phyloP scores from a whole-genome alignment of 53 echinoderm and acorn worm species.

The Henricia sp. region DNA sequence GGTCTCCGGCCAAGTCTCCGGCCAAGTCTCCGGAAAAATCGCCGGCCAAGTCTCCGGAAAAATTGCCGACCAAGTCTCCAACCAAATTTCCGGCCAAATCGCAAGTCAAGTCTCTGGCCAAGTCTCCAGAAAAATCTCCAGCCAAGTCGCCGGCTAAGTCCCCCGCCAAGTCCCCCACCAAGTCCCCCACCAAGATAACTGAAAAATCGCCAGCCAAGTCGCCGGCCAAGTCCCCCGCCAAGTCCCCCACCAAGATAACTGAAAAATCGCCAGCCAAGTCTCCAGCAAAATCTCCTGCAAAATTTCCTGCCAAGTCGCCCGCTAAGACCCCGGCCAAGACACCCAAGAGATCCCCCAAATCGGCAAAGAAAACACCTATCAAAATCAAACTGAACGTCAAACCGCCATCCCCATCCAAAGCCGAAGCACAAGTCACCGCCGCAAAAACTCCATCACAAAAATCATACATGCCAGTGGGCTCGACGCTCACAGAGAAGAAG shows the following conservation, averaged over 20 bases:
- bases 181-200: constrained; percentile 25
- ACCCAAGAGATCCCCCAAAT: constrained; percentile 36
- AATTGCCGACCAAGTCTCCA: constrained; percentile 53
- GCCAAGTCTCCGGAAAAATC: constrained; percentile 31
- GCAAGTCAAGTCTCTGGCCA: constrained; percentile 40
- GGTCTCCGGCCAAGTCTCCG: constrained; percentile 50
- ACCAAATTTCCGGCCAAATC: constrained; percentile 37
- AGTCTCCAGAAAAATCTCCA: constrained; percentile 51
- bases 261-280: constrained; percentile 16
- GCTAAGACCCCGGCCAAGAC: constrained; percentile 10
- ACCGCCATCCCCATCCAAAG: constrained; percentile 41
- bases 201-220: constrained; percentile 32
- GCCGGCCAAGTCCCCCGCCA: constrained; percentile 23
- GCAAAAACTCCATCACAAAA: constrained; percentile 42
- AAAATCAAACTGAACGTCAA: constrained; percentile 35
- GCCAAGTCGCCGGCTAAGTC: constrained; percentile 31
- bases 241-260: constrained; percentile 3
- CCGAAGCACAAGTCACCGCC: constrained; percentile 1
- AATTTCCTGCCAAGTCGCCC: constrained; percentile 41
- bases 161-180: constrained; percentile 48
- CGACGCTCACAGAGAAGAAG: constrained; percentile 29
- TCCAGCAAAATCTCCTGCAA: constrained; percentile 14
- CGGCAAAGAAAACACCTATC: constrained; percentile 41
- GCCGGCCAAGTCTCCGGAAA: constrained; percentile 44
- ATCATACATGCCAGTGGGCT: neutral